These are phyloP conservation scores for Gymnoscelis rufifasciata DNA, from an alignment of 2,888 invertebrate genomes.

Conservation along the genomic window DNA sequence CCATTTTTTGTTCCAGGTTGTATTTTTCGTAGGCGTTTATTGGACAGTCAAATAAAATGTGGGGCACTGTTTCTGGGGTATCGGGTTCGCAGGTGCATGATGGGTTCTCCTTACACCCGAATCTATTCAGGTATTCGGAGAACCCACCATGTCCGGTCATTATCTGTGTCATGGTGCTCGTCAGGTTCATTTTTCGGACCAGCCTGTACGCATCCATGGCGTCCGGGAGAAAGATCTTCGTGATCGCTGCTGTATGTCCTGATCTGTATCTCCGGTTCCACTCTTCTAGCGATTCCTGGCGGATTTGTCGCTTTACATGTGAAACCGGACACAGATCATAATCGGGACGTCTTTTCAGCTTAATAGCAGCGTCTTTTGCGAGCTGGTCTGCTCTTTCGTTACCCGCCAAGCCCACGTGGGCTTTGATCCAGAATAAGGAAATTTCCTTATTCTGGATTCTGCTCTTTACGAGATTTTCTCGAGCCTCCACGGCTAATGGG, in stretches of 20 bases:
- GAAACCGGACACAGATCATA: slow-evolving; percentile 10
- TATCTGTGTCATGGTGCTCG: not conserved
- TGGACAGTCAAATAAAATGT: not conserved
- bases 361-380: slow-evolving; percentile 10
- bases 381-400: slow-evolving; percentile 14
- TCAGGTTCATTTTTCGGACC: not conserved
- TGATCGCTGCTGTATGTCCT: not conserved
- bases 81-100: slow-evolving; percentile 9
- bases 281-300: not conserved
- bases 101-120: slow-evolving; percentile 4
- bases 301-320: slow-evolving; percentile 5
- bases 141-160: not conserved
- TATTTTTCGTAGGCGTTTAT: not conserved
- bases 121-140: slow-evolving; percentile 1
- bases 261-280: slow-evolving; percentile 4
- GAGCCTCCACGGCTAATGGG: slow-evolving; percentile 2
- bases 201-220: not conserved
- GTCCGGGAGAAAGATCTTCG: slow-evolving; percentile 11
- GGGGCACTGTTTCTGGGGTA: not conserved
- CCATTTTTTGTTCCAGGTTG: not conserved
- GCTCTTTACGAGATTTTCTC: not conserved
- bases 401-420: slow-evolving; percentile 10
- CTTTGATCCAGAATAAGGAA: slow-evolving; percentile 8
- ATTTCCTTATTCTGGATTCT: not conserved
- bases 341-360: not conserved